Evolutionary conservation across 2,797 vertebrate genomes (phyloP), one percentile per base, ranked within the genome.

Genomic region (Amblyraja radiata): DNA sequence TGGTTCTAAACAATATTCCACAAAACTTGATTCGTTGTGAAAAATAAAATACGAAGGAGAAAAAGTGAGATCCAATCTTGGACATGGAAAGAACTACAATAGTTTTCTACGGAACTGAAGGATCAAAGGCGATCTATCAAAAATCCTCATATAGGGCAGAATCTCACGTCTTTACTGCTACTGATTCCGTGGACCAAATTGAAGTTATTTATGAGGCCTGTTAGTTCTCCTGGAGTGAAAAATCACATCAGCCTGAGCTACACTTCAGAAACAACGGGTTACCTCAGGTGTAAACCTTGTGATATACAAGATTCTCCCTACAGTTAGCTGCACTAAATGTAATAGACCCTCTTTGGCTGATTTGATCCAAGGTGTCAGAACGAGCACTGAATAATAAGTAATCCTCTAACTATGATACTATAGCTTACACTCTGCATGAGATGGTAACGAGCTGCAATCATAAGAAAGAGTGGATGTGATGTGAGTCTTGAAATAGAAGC

Each of bases 371-470:
- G 28, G 2, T 6, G 58, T 32, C n/a, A 18, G 61, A 65, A 88
- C 65, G 84, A 65, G 11, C n/a, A 54, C 63, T 88, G 28, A 68
- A 68, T 18, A 88, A 88, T 88, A 88, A 88, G 32, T 88, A 88
- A 76, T 23, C 36, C 71, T 92, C 25, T 11, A 88, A 88, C 6
- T 76, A 21, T 14, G 39, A 54, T 91, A 7, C 32, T 92, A 92
- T 92, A 92, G 90, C 73, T 71, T 92, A 92, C 90, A 92, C 90
- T 76, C 90, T 92, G 90, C 71, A 54, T 92, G 90, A 76, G 71
- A 74, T 92, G 90, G 90, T 54, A 92, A 92, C 46, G 16, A 92
- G 71, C 71, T 76, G 10, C 68, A 16, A 13, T n/a, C 23, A 76
- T 58, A 92, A n/a, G 39, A 8, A 92, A 92, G 90, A 76, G 71